Conservation (phyloP, 2,113 vertebrate genomes). For the Cynopterus brachyotis region DNA sequence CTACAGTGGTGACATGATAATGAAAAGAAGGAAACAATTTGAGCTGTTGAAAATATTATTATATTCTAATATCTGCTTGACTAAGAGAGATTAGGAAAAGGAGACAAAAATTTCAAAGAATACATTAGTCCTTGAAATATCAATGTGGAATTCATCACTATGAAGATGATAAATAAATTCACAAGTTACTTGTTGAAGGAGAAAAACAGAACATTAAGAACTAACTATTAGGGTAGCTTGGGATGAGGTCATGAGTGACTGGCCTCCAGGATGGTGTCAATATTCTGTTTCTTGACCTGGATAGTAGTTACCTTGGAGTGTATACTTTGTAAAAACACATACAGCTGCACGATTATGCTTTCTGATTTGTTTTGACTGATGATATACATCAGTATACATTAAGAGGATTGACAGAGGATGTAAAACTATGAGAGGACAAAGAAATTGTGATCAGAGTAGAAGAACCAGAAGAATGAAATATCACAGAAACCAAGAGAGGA, state of each 20-base stretch:
- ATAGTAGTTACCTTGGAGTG: background rate
- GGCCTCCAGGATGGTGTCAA: background rate
- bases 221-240: background rate
- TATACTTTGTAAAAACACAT: background rate
- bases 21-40: background rate
- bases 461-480: background rate
- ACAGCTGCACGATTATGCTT: background rate
- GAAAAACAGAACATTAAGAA: background rate
- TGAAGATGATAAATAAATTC: background rate
- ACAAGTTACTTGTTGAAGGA: background rate
- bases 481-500: background rate
- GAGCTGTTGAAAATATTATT: background rate
- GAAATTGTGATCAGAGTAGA: background rate
- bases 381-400: background rate
- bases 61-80: background rate
- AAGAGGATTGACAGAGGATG: background rate
- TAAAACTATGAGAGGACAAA: background rate
- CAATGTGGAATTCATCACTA: background rate
- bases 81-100: background rate
- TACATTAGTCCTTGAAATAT: background rate
- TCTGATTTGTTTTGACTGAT: constrained; percentile 11
- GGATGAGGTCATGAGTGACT: too few species aligned
- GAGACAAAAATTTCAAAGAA: background rate
- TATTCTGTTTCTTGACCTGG: background rate
- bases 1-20: background rate